Conservation (phyloP, 1,140 invertebrate species). For the Nomia melanderi region DNA sequence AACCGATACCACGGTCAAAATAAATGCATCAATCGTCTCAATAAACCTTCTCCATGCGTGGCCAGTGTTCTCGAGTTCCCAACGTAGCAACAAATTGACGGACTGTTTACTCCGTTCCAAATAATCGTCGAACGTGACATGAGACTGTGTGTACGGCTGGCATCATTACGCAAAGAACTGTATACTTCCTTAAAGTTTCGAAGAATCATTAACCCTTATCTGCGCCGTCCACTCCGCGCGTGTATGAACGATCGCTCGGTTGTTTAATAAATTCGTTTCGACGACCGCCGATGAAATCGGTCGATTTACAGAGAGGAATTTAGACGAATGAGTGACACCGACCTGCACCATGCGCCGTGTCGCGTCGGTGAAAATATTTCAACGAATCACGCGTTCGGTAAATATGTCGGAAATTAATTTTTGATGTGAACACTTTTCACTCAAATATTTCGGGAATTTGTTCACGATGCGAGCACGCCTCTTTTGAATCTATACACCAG, state of each 20-base stretch:
- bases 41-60: too few species aligned
- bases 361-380: background rate
- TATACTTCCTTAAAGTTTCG: background rate
- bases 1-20: too few species aligned
- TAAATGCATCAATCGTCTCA: too few species aligned
- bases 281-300: too few species aligned
- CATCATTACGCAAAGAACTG: background rate
- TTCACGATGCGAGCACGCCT: conserved; percentile 19
- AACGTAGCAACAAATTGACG: background rate
- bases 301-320: too few species aligned
- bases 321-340: background rate
- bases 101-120: conserved; percentile 1
- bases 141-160: background rate
- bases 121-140: conserved; percentile 12
- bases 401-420: conserved; percentile 36
- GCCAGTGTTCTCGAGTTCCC: too few species aligned
- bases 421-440: conserved; percentile 31
- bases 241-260: too few species aligned
- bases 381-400: background rate
- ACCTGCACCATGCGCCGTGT: too few species aligned
- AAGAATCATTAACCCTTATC: background rate
- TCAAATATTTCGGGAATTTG: conserved; percentile 41
- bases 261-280: too few species aligned
- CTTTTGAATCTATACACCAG: background rate
- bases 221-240: background rate